These are phyloP conservation scores for Junco hyemalis DNA, from an alignment of 2,113 vertebrate genomes.

Conservation along the genomic window DNA sequence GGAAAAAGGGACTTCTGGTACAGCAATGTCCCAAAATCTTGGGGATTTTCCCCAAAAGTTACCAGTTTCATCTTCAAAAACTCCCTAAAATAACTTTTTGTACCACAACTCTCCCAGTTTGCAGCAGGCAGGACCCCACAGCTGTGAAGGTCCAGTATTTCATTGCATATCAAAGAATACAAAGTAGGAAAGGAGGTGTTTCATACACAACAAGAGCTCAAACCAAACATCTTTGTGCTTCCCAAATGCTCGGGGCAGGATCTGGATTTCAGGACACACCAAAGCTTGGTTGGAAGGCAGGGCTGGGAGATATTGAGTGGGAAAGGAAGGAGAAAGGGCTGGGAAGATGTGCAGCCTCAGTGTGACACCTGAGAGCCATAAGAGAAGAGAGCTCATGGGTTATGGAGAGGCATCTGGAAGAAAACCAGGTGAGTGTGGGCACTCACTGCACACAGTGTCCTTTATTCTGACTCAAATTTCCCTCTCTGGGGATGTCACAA, in stretches of 20 bases:
- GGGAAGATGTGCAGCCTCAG: no score
- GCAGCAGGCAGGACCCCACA: not conserved
- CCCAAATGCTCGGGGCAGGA: not conserved
- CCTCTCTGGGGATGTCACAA: not conserved
- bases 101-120: not conserved
- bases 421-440: not conserved
- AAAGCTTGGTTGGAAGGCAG: not conserved
- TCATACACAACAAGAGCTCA: not conserved
- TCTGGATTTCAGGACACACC: not conserved
- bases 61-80: not conserved
- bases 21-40: not conserved
- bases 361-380: no score
- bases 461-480: not conserved
- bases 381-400: not conserved
- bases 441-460: not conserved
- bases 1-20: not conserved
- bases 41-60: not conserved
- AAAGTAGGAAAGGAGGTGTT: not conserved
- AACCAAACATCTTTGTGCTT: not conserved
- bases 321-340: not conserved
- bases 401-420: not conserved
- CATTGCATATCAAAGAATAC: fast-evolving
- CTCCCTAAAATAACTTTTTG: not conserved
- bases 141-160: not conserved
- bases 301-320: not conserved